phyloP scores from a whole-genome alignment of 2,797 vertebrate genomes.

The Syncerus caffer region DNA sequence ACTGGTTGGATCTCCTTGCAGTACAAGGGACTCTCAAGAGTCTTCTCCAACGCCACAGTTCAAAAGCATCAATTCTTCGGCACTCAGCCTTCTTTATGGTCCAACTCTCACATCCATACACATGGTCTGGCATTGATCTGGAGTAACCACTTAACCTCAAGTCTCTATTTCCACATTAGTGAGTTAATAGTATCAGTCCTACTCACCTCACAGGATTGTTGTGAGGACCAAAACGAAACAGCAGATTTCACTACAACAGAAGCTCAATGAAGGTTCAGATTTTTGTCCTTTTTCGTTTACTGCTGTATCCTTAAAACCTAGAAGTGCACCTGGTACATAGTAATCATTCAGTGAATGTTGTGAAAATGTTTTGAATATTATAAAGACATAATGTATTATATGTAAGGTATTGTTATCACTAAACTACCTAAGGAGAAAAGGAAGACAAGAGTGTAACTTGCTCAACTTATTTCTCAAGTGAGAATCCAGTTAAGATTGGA shows the following conservation, averaged over 20 bases:
- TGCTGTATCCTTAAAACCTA: not conserved
- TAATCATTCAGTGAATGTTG: not conserved
- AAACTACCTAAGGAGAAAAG: not conserved
- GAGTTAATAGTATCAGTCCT: not conserved
- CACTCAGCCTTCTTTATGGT: not conserved
- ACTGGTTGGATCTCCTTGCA: not conserved
- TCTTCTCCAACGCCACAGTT: not conserved
- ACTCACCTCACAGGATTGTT: not conserved
- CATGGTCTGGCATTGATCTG: not conserved
- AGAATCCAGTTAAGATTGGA: not conserved
- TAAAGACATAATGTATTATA: not conserved
- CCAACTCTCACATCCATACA: not conserved
- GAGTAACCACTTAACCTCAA: not conserved
- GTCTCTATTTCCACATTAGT: not conserved
- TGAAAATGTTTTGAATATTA: not conserved
- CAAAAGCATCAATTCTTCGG: not conserved
- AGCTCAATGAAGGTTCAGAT: not conserved
- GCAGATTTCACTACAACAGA: not conserved
- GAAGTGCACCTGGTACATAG: not conserved
- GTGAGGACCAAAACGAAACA: not conserved
- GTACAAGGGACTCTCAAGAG: not conserved
- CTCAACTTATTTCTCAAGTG: not conserved
- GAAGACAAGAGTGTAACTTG: not conserved
- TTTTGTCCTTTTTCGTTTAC: not conserved
- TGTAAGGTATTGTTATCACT: not conserved